A percentile compares a stretch with the other conserved stretches of the same genome.
Evolutionary conservation across 2,113 vertebrate species (phyloP).

Genomic region (Lepisosteus oculatus): DNA sequence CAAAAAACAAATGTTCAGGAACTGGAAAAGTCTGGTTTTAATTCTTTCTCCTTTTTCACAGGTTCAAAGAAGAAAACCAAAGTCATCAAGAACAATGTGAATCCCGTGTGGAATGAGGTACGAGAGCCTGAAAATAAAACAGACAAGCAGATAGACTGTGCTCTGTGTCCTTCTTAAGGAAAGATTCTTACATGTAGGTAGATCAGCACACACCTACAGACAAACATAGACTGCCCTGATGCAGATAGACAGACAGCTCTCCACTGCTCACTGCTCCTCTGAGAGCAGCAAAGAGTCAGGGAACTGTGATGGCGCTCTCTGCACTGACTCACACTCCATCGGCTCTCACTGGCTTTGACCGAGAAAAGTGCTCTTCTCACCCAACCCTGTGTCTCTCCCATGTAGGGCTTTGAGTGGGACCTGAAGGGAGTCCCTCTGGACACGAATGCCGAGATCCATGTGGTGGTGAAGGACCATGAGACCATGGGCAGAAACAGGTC

Average conservation of each 20-base stretch:
- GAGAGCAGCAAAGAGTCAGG: too few species aligned
- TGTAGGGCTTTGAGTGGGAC: slow-evolving; percentile 93
- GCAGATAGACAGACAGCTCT: not conserved
- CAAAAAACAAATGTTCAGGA: too few species aligned
- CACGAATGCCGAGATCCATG: slow-evolving; percentile 74
- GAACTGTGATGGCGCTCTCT: too few species aligned
- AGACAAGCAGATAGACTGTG: too few species aligned
- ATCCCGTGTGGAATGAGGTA: slow-evolving; percentile 97
- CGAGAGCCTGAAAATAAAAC: not conserved
- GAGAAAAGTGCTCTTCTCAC: too few species aligned
- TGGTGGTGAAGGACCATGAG: slow-evolving; percentile 94
- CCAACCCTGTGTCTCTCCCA: slow-evolving; percentile 6
- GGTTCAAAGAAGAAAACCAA: slow-evolving; percentile 95
- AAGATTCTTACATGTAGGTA: too few species aligned
- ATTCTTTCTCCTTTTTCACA: slow-evolving; percentile 36
- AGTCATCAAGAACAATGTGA: slow-evolving; percentile 89
- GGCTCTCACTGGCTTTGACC: too few species aligned
- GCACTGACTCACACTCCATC: too few species aligned
- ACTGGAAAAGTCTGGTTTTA: not conserved
- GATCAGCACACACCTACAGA: not conserved
- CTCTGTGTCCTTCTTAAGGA: too few species aligned
- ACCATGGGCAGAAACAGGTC: slow-evolving; percentile 94
- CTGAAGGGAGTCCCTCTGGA: slow-evolving; percentile 88
- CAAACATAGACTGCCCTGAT: not conserved
- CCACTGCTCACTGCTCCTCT: not conserved